phyloP scores from a whole-genome alignment of 2,888 invertebrate species.

The Cheilosia soror region DNA sequence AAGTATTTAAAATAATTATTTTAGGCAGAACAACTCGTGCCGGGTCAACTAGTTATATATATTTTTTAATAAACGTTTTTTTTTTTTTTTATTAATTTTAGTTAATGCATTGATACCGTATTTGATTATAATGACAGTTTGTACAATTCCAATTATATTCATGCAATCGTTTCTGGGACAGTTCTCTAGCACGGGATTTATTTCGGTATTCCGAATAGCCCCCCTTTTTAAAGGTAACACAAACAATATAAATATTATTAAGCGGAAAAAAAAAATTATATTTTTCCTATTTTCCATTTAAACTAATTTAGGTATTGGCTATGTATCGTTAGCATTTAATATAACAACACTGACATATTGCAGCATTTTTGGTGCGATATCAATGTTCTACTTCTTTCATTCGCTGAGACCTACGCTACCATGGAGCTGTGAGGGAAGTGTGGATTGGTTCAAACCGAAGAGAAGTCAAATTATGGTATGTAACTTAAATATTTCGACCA shows the following conservation, averaged over 20 bases:
- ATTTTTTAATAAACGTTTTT: neutral
- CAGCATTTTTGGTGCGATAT: constrained; percentile 80
- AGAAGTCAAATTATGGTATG: neutral
- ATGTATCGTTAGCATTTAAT: constrained; percentile 91
- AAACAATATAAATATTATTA: neutral
- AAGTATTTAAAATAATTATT: too few species aligned
- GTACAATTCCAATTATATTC: constrained; percentile 89
- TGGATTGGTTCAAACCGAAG: neutral
- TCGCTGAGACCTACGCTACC: constrained; percentile 88
- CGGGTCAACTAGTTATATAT: too few species aligned
- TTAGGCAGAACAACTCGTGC: too few species aligned
- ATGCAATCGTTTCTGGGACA: constrained; percentile 93
- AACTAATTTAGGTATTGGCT: constrained; percentile 89
- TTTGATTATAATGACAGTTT: constrained; percentile 85
- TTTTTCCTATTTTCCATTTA: neutral
- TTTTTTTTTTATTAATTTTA: constrained; percentile 6
- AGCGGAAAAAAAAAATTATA: neutral
- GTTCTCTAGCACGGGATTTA: constrained; percentile 90
- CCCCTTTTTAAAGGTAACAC: constrained; percentile 92
- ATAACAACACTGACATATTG: constrained; percentile 91
- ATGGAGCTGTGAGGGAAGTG: constrained; percentile 84
- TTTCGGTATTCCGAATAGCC: constrained; percentile 90
- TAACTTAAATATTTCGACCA: too few species aligned
- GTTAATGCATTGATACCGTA: constrained; percentile 35
- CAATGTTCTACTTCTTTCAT: constrained; percentile 89